phyloP scores from a whole-genome alignment of 2,888 invertebrate species.

The Odontothrips loti region DNA sequence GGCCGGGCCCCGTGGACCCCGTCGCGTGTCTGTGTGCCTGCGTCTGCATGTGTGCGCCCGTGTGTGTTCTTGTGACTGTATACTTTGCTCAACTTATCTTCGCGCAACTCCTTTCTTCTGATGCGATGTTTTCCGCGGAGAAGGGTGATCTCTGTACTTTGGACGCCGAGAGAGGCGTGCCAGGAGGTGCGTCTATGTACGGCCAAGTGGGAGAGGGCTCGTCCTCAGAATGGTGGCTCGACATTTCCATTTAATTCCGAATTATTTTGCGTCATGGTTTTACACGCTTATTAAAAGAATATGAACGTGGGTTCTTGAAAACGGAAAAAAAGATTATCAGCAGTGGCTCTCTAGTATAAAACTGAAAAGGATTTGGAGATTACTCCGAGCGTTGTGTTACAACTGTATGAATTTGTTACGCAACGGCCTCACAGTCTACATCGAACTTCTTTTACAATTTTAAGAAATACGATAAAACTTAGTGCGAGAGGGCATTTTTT shows the following conservation, averaged over 20 bases:
- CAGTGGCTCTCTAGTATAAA: no score
- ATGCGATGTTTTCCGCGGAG: background rate
- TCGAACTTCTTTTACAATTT: no score
- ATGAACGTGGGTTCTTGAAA: no score
- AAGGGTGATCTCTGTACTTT: background rate
- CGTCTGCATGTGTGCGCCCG: background rate
- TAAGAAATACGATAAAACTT: no score
- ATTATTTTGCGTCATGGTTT: background rate
- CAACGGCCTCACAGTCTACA: no score
- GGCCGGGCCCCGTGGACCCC: background rate
- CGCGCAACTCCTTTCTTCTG: background rate
- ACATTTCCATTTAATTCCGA: background rate
- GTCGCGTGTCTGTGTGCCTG: background rate
- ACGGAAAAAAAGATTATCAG: no score
- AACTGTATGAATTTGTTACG: no score
- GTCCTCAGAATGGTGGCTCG: background rate
- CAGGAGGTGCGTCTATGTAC: no score
- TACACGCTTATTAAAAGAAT: background rate
- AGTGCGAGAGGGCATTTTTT: no score
- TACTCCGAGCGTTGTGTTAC: no score
- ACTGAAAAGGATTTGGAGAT: no score
- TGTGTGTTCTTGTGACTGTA: background rate
- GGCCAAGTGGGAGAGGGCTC: no score
- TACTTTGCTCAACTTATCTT: slow-evolving; percentile 26
- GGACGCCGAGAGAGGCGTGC: background rate